Percentiles rank a stretch among this genome's conserved stretches.
These are phyloP conservation scores for Austrolebias charrua DNA, from an alignment of 2,797 vertebrate species.

Conservation along the genomic window DNA sequence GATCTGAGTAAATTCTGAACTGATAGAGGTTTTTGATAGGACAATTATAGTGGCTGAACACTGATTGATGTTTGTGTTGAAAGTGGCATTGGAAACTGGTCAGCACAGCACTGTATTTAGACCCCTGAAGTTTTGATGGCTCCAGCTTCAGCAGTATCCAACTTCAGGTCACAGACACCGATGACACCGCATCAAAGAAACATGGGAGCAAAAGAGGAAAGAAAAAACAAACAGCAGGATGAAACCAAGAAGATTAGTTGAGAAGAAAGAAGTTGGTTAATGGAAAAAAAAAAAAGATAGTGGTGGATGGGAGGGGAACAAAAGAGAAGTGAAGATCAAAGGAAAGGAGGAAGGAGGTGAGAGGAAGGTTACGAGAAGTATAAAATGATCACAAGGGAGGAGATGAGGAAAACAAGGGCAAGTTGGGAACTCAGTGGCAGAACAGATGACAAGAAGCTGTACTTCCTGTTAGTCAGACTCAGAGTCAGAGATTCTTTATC, in stretches of 20 bases:
- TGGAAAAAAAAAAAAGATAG: constrained; percentile 8
- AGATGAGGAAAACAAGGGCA: not conserved
- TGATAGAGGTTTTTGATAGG: no score
- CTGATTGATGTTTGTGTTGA: no score
- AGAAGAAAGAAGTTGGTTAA: constrained; percentile 1
- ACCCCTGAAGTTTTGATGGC: not conserved
- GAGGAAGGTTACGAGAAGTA: constrained; percentile 23
- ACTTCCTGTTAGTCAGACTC: constrained; percentile 48
- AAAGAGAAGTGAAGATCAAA: constrained; percentile 28
- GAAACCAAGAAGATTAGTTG: constrained; percentile 31
- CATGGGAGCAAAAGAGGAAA: constrained; percentile 7
- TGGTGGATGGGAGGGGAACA: constrained; percentile 2
- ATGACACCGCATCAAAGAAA: constrained; percentile 39
- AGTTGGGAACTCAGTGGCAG: not conserved
- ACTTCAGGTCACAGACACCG: constrained; percentile 32
- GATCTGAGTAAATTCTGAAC: no score
- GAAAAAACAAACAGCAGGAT: constrained; percentile 18
- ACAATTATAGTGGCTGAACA: no score
- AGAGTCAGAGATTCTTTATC: no score
- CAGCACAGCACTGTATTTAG: not conserved
- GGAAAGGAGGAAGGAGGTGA: constrained; percentile 20
- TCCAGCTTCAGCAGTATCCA: constrained; percentile 49
- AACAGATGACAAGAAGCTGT: constrained; percentile 1
- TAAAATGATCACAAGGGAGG: constrained; percentile 11
- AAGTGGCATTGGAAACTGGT: not conserved